Evolutionary conservation across 2,113 vertebrate genomes (phyloP).

Genomic region (Chloropsis cyanopogon): DNA sequence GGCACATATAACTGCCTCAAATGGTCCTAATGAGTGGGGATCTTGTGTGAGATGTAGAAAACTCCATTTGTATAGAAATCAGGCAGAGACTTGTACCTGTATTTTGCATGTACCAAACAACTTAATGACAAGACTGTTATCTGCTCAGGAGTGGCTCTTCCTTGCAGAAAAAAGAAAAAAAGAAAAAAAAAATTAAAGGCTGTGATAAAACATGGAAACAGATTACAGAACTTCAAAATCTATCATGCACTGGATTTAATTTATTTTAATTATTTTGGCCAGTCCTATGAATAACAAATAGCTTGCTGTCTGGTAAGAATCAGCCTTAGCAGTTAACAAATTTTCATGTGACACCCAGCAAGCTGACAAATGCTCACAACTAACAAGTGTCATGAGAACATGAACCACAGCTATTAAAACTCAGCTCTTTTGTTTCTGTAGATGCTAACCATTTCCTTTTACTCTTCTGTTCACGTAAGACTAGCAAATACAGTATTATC

Average conservation of each 20-base stretch:
- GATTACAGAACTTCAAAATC: background rate
- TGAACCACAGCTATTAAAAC: background rate
- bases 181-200: background rate
- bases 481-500: background rate
- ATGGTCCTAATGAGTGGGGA: background rate
- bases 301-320: background rate
- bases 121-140: background rate
- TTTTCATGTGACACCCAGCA: background rate
- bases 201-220: background rate
- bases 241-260: background rate
- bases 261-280: constrained; percentile 14
- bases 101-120: background rate
- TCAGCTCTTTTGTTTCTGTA: background rate
- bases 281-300: constrained; percentile 2
- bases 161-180: background rate
- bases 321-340: constrained; percentile 1
- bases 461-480: background rate
- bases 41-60: background rate
- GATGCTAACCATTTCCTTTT: background rate
- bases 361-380: background rate
- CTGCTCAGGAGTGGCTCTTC: background rate
- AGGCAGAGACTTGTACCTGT: background rate
- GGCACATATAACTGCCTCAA: too few species aligned
- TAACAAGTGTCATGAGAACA: background rate
- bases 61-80: background rate